Base-by-base conservation (phyloP, 2,797 vertebrate species). In the Cichlasoma orientale region DNA sequence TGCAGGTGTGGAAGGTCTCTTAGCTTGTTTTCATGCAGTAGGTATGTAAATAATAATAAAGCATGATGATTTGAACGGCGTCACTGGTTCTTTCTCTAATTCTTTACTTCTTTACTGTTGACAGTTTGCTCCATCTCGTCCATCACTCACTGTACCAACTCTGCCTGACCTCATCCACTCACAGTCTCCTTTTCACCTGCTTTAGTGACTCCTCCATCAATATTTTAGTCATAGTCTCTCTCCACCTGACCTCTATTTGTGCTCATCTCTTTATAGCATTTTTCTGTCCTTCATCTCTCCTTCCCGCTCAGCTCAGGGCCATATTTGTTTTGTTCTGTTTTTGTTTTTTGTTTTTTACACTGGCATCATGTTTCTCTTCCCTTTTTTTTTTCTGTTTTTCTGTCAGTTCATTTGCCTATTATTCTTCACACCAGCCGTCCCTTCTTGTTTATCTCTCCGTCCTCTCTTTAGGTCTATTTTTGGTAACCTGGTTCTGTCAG, bases 251-350 rank as follows among this genome's bases (percentile, higher is more conserved):
- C 78, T 82, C 77, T 25, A 58, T 41, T 63, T 61, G 29, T 33
- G 63, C 68, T 69, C 23, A 41, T 80, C 25, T 23, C 38, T 44
- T 31, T 1, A 16, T 10, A 50, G 41, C 4, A 8, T 36, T 68
- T 50, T 73, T 74, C 55, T 33, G 80, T 73, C 84, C 71, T 85
- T 68, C 75, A 56, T 75, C 63, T 77, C 53, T 82, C 78, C 54
- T 81, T 82, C 58, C 23, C 29, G 74, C 55, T 56, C 50, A 33
- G 31, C 73, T 75, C 55, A 53, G 54, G 8, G 38, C 11, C 56
- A 68, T 59, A 29, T 83, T 69, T 53, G 55, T 79, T 83, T 79
- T 72, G 41, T 47, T 72, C 12, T 27, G 27, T 27, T 4, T 36
- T 79, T 41, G 27, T 6, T 50, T 73, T 52, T 29, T 74, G 41